Percentiles rank a stretch among this genome's conserved stretches.
These are phyloP conservation scores for Mustela erminea DNA, from an alignment of 2,797 vertebrate species.

Conservation along the genomic window DNA sequence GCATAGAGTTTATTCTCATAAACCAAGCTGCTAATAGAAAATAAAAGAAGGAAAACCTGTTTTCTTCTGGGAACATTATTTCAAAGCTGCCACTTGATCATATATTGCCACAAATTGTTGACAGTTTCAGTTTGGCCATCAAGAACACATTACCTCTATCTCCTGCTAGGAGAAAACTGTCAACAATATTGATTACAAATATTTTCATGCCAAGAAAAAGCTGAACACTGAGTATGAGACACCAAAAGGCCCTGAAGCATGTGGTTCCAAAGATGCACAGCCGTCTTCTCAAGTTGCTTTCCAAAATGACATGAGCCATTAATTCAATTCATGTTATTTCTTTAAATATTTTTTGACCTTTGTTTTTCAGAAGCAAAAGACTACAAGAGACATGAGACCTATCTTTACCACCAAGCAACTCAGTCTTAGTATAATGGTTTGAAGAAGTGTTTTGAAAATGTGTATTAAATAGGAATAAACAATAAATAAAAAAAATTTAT, in stretches of 20 bases:
- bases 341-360: background rate
- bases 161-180: background rate
- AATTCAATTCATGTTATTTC: background rate
- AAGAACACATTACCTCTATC: slow-evolving; percentile 37
- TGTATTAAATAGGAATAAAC: background rate
- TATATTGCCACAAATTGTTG: background rate
- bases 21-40: background rate
- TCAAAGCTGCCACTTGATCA: background rate
- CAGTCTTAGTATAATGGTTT: background rate
- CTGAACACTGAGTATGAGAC: background rate
- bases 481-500: background rate
- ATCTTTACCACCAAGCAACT: background rate
- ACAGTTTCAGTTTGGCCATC: slow-evolving; percentile 35
- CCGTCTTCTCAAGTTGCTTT: background rate
- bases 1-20: background rate
- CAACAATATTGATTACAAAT: slow-evolving; percentile 52
- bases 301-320: background rate
- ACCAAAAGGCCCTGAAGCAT: background rate
- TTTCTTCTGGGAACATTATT: slow-evolving; percentile 7
- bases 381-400: background rate
- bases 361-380: background rate
- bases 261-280: background rate
- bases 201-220: slow-evolving; percentile 40
- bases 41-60: background rate
- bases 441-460: background rate